These are phyloP conservation scores for Astropecten irregularis DNA, from an alignment of 53 echinoderm and acorn worm species.

Conservation along the genomic window DNA sequence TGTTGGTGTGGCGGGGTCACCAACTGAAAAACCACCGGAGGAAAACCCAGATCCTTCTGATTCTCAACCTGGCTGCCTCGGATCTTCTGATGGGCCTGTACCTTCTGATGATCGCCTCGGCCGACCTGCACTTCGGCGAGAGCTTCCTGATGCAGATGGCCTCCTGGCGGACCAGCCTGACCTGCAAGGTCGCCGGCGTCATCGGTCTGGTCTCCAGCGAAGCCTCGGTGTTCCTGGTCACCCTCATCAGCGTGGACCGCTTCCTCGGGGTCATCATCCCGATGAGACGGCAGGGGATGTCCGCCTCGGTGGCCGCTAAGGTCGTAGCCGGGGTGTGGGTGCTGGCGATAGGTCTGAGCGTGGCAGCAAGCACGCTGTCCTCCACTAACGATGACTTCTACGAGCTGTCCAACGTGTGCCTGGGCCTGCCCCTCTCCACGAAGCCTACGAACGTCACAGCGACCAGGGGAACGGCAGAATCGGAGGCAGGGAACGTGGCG, in stretches of 20 bases:
- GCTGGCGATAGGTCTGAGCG: constrained; percentile 22
- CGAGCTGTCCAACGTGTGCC: constrained; percentile 66
- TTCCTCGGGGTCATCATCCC: constrained; percentile 59
- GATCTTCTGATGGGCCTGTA: constrained; percentile 73
- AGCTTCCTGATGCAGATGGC: constrained; percentile 52
- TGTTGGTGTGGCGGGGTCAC: constrained; percentile 15
- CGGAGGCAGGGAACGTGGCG: constrained; percentile 5
- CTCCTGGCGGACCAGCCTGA: constrained; percentile 51
- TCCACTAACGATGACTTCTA: constrained; percentile 35
- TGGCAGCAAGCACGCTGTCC: constrained; percentile 51
- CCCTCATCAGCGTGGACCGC: constrained; percentile 71
- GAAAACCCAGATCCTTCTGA: constrained; percentile 63
- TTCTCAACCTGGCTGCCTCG: constrained; percentile 61
- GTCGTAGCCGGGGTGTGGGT: constrained; percentile 50
- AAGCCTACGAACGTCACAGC: constrained; percentile 33
- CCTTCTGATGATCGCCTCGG: constrained; percentile 61
- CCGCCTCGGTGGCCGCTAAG: constrained; percentile 1
- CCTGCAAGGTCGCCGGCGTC: constrained; percentile 63
- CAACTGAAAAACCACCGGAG: neutral
- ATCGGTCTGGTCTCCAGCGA: constrained; percentile 67
- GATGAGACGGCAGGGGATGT: constrained; percentile 37
- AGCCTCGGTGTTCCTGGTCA: constrained; percentile 67
- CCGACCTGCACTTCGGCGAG: constrained; percentile 43
- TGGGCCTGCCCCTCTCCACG: constrained; percentile 60
- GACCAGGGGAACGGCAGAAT: neutral